Conservation (phyloP, 2,113 vertebrate genomes). For the Kryptolebias marmoratus region DNA sequence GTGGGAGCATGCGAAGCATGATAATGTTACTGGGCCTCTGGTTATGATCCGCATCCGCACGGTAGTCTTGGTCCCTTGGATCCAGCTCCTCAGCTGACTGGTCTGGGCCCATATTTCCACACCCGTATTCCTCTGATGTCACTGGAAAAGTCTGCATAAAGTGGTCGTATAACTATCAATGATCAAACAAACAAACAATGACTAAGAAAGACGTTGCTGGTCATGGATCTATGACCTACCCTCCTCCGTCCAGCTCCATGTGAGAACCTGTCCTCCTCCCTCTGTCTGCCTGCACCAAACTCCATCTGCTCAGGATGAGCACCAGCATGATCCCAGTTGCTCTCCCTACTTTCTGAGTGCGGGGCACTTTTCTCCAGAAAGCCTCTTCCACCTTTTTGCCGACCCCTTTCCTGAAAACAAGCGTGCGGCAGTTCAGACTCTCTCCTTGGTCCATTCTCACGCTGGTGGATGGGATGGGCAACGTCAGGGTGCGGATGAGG, state of each 20-base stretch:
- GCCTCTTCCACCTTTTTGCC: conserved; percentile 51
- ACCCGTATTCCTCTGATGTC: conserved; percentile 45
- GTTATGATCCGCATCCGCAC: conserved; percentile 83
- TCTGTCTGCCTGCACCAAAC: conserved; percentile 36
- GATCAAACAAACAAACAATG: not conserved
- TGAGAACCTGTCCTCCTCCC: conserved; percentile 70
- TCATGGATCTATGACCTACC: conserved; percentile 48
- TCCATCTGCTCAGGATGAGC: conserved; percentile 60
- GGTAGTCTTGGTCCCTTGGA: conserved; percentile 90
- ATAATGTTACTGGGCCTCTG: conserved; percentile 92
- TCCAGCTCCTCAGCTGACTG: conserved; percentile 77
- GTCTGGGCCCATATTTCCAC: conserved; percentile 48
- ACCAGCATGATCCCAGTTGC: conserved; percentile 50
- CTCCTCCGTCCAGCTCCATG: conserved; percentile 63
- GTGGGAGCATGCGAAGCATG: conserved; percentile 92
- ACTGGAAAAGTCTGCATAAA: conserved; percentile 51
- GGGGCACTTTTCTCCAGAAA: conserved; percentile 54
- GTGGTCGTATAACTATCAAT: not conserved
- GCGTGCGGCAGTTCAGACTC: conserved; percentile 64
- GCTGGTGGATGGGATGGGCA: conserved; percentile 48
- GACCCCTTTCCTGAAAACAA: conserved; percentile 40
- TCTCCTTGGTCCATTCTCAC: conserved; percentile 61
- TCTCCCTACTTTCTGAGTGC: conserved; percentile 48
- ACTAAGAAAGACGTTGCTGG: not conserved
- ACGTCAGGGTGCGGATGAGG: conserved; percentile 50